Evolutionary conservation across 2,888 invertebrate genomes (phyloP).

Genomic region (Sinhomidia bicolor): DNA sequence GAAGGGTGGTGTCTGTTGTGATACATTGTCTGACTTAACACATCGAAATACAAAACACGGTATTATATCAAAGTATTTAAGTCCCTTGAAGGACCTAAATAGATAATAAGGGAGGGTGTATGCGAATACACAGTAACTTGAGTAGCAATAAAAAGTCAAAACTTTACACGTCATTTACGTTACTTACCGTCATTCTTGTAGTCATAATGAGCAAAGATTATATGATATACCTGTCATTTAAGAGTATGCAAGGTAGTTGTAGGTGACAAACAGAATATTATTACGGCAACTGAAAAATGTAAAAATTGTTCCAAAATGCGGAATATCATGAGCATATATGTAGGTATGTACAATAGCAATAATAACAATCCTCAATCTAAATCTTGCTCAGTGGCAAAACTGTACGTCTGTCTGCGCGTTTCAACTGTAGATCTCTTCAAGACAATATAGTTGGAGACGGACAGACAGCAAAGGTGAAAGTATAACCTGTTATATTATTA

Average conservation of each 20-base stretch:
- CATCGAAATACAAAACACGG: not conserved
- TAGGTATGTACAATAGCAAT: no score
- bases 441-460: no score
- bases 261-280: no score
- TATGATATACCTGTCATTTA: not conserved
- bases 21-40: not conserved
- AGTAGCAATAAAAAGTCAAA: not conserved
- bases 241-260: no score
- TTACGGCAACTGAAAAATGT: no score
- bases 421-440: no score
- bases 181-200: not conserved
- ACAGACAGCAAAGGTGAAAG: not conserved
- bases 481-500: no score
- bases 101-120: not conserved
- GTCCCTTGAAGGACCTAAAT: not conserved
- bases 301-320: no score
- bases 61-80: constrained; percentile 21
- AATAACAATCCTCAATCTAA: no score
- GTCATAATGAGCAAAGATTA: not conserved
- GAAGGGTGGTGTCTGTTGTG: not conserved
- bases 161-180: not conserved
- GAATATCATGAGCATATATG: no score
- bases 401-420: no score
- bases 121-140: not conserved
- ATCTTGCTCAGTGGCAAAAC: no score